Evolutionary conservation across 2,113 vertebrate species (phyloP).

Genomic region (Phyllostomus hastatus): DNA sequence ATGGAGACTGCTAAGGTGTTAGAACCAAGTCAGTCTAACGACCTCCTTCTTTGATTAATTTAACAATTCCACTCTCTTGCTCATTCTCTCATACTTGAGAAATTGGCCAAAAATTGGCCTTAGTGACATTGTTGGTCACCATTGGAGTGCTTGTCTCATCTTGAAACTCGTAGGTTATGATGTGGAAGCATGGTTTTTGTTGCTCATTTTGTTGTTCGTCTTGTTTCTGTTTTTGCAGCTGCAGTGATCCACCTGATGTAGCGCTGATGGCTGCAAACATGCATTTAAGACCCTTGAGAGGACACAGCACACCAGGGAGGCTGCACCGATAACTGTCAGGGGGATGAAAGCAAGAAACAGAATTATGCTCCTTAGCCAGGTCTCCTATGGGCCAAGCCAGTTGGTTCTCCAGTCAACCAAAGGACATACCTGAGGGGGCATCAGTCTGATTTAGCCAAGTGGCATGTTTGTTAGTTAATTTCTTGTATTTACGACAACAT

Average conservation of each 20-base stretch:
- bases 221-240: background rate
- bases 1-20: background rate
- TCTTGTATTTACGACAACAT: background rate
- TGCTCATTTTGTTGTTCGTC: background rate
- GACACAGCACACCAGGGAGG: background rate
- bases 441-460: background rate
- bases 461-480: background rate
- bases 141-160: background rate
- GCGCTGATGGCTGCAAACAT: background rate
- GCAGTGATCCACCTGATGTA: background rate
- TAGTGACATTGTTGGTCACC: background rate
- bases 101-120: background rate
- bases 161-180: background rate
- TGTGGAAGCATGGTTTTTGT: background rate
- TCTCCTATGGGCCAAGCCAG: background rate
- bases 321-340: background rate
- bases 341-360: background rate
- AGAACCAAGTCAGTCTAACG: background rate
- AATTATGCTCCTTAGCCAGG: background rate
- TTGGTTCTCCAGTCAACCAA: background rate
- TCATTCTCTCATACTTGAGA: background rate
- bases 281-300: background rate
- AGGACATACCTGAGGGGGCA: background rate
- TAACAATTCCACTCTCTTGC: background rate
- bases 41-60: background rate